Conservation (phyloP, 2,113 vertebrate species). For the Carettochelys insculpta region DNA sequence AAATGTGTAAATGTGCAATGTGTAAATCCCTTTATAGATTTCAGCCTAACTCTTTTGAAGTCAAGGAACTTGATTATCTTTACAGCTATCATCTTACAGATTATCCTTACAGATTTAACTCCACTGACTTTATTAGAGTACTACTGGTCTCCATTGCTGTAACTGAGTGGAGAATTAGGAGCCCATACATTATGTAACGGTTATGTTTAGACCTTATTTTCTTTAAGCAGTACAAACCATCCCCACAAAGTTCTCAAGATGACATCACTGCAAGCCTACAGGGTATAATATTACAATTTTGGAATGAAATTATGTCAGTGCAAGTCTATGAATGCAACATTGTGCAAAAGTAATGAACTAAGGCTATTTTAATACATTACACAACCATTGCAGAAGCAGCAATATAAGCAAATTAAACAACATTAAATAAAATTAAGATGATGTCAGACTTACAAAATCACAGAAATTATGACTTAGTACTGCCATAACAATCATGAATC, state of each 20-base stretch:
- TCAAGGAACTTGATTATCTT: not conserved
- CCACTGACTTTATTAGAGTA: not conserved
- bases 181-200: conserved; percentile 35
- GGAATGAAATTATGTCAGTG: conserved; percentile 62
- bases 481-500: not conserved
- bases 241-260: conserved; percentile 48
- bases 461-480: not conserved
- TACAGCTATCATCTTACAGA: no score
- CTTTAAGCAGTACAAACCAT: conserved; percentile 52
- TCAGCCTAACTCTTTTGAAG: conserved; percentile 2
- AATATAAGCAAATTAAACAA: not conserved
- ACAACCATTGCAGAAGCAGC: not conserved
- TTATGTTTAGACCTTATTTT: conserved; percentile 48
- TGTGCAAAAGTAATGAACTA: not conserved
- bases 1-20: not conserved
- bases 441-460: not conserved
- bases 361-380: not conserved
- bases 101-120: not conserved
- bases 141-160: not conserved
- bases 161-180: not conserved
- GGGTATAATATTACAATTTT: conserved; percentile 14
- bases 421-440: not conserved
- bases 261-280: conserved; percentile 19
- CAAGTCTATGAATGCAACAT: conserved; percentile 37
- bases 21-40: not conserved